Base-by-base conservation (phyloP, 92 coral and sea anemone species). In the Parazoanthus swiftii region DNA sequence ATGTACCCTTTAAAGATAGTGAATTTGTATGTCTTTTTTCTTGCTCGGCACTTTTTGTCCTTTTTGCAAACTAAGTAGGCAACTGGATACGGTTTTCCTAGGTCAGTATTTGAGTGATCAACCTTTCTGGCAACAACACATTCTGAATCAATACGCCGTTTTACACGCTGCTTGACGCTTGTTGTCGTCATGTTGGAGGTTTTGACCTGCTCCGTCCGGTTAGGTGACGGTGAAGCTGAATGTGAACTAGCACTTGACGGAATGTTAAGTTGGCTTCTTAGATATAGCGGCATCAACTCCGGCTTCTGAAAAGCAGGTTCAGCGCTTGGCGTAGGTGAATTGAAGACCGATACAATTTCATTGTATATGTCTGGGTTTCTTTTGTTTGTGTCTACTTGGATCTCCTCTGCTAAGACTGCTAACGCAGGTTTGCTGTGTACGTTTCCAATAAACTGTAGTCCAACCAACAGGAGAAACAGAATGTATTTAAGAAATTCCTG, bases 21-120 rank as follows among this genome's bases (percentile, higher is more conserved):
- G 26, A 75, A 75, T 11, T 2, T 18, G 26, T 37, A 39, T 36
- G n/a, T 38, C 46, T 39, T 75, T 29, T 75, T 75, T 20, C 29
- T 75, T 75, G 79, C 79, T 8, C 79, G 23, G 51, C 79, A 75
- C n/a, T 75, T 75, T n/a, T 23, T 20, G 79, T 75, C 79, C 79
- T 75, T 75, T 44, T 75, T 75, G 79, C 79, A 76, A 39, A 76
- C 80, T 18, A 76, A 44, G 54, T 76, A 76, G 0, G 2, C 1
- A 11, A 76, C 54, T 6, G 80, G 80, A 18, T 21, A 6, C 4
- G 29, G 54, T 39, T 76, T 76, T 20, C 80, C 79, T 15, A 16
- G 48, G 15, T 75, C 48, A 10, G 5, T 75, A 20, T 75, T 75
- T 75, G 43, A 11, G 10, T 37, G 23, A 75, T 75, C 79, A 75